Evolutionary conservation across 2,113 vertebrate genomes (phyloP).

Genomic region (Tachysurus vachellii): DNA sequence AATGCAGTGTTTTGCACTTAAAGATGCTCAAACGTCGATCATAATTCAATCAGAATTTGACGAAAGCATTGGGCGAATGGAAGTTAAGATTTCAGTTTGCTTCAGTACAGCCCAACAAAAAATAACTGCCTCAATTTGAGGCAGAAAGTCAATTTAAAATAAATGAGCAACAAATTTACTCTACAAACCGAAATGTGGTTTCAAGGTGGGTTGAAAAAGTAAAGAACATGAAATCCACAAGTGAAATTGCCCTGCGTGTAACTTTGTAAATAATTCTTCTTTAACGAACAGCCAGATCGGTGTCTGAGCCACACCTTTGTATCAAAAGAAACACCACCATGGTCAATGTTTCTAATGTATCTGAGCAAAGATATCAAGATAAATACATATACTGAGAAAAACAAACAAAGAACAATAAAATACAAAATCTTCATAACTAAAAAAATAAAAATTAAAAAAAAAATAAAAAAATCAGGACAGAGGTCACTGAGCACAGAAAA

Average conservation of each 20-base stretch:
- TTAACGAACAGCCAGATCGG: background rate
- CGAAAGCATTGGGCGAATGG: background rate
- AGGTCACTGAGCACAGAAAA: constrained; percentile 31
- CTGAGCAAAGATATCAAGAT: background rate
- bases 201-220: too few relatives aligned
- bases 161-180: background rate
- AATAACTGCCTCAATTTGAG: constrained; percentile 32
- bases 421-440: constrained; percentile 27
- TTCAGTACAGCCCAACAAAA: background rate
- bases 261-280: background rate
- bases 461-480: background rate
- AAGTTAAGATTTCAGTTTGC: background rate
- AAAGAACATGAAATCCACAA: background rate
- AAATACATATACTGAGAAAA: constrained; percentile 30
- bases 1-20: background rate
- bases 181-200: background rate
- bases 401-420: background rate
- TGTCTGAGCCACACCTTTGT: background rate
- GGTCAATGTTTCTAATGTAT: constrained; percentile 16
- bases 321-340: background rate
- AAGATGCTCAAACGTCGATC: background rate
- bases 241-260: background rate
- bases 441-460: constrained; percentile 5
- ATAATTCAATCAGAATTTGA: constrained; percentile 1
- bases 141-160: background rate